Evolutionary conservation across 2,113 vertebrate genomes (phyloP), one percentile per base, ranked within the genome.

Genomic region (Procapra przewalskii): DNA sequence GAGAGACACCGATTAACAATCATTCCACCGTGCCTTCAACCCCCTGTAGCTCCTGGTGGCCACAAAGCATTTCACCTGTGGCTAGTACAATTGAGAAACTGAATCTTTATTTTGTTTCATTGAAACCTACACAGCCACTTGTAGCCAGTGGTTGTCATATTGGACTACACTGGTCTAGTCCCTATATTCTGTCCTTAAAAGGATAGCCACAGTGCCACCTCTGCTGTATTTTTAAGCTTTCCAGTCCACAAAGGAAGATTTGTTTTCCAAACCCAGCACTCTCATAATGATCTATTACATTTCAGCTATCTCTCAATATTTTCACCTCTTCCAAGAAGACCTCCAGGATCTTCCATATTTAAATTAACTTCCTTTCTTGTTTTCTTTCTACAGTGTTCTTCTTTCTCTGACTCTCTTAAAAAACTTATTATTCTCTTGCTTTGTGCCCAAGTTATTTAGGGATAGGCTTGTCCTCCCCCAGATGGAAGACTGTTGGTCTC

Each of bases 401-500:
- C 31, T 45, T 82, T 48, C 21, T 77, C 54, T 45, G 71, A 79
- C 48, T 93, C n/a, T 77, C 43, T 90, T 67, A 80, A 6, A 85
- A 43, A 94, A 48, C 21, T 75, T 54, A 75, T 45, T 84, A 36
- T 6, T 31, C 48, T 96, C 83, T 91, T 93, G 95, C 55, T 95
- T 90, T 88, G 36, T 75, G 79, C 57, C 67, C 86, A 59, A 48
- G 23, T 96, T 95, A 91, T 19, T 96, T 52, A 88, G 91, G 86
- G 17, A 59, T 89, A n/a, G 62, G 40, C 45, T 81, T 3, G 23
- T 75, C 33, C 45, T 88, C 54, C 21, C 43, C 67, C 14, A 79
- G 77, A 85, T 55, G 94, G 36, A 93, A 29, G 89, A 21, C 23
- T 96, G 27, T 43, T 97, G 64, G n/a, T 84, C 92, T 96, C 93